Percentiles rank a stretch among this genome's conserved stretches.
Conservation (phyloP, 2,888 invertebrate genomes). For the Lissocephala sabroskyi region DNA sequence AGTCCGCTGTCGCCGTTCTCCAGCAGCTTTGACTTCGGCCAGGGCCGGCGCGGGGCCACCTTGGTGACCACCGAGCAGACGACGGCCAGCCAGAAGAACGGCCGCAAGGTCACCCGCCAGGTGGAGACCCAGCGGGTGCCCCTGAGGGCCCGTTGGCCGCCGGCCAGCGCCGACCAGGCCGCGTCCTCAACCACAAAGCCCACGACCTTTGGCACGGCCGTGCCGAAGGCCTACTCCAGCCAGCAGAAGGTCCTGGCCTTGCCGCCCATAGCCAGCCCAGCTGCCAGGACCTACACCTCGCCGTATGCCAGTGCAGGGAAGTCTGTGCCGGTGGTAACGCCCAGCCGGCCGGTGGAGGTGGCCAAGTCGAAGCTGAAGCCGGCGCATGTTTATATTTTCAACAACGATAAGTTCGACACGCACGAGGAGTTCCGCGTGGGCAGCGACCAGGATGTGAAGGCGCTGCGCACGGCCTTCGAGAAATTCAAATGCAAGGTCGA, state of each 20-base stretch:
- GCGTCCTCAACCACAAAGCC: slow-evolving; percentile 15
- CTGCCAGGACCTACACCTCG: slow-evolving; percentile 20
- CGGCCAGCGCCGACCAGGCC: slow-evolving; percentile 14
- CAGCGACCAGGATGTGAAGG: slow-evolving; percentile 62
- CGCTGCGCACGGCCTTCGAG: slow-evolving; percentile 50
- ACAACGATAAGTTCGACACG: slow-evolving; percentile 62
- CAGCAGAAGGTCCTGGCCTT: slow-evolving; percentile 13
- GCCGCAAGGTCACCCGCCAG: slow-evolving; percentile 51
- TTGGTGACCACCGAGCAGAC: slow-evolving; percentile 51
- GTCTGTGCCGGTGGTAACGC: not conserved
- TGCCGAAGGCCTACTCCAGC: slow-evolving; percentile 9
- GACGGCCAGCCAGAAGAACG: slow-evolving; percentile 56
- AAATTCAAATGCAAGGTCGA: slow-evolving; percentile 57
- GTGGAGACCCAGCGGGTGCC: slow-evolving; percentile 46
- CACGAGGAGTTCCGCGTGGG: slow-evolving; percentile 58
- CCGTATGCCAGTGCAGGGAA: slow-evolving; percentile 15
- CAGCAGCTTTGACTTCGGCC: not conserved
- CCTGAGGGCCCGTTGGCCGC: slow-evolving; percentile 24
- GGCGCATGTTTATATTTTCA: slow-evolving; percentile 66
- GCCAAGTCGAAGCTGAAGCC: slow-evolving; percentile 47
- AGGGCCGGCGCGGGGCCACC: slow-evolving; percentile 40
- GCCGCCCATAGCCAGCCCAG: too few relatives aligned
- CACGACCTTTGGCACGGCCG: slow-evolving; percentile 5
- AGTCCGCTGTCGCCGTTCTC: slow-evolving; percentile 6
- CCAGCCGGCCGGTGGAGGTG: not conserved